Conservation (phyloP, 2,113 vertebrate genomes). For the Saimiri boliviensis region DNA sequence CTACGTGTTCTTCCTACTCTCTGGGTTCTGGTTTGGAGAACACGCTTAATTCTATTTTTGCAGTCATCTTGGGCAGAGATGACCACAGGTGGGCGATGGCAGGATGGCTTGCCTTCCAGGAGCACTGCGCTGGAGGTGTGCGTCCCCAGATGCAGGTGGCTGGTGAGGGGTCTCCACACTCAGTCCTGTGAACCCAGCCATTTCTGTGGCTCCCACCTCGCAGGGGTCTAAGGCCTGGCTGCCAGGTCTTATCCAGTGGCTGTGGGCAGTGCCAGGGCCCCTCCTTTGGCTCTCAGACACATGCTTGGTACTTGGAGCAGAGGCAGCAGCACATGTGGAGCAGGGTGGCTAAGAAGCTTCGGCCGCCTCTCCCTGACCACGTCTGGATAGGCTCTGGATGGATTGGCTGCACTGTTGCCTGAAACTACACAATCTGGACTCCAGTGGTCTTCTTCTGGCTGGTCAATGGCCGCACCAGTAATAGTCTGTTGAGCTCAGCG, state of each 20-base stretch:
- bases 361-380: neutral
- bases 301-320: rapidly evolving
- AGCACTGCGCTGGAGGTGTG: rapidly evolving
- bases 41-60: rapidly evolving
- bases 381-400: rapidly evolving
- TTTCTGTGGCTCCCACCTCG: neutral
- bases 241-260: neutral
- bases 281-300: neutral
- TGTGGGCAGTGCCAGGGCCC: rapidly evolving
- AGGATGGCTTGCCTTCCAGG: neutral
- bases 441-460: neutral
- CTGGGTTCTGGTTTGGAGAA: neutral
- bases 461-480: neutral
- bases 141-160: neutral
- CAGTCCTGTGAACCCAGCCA: neutral
- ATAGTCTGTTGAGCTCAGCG: neutral
- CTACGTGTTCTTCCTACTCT: too few species aligned
- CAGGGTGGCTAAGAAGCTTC: neutral
- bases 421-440: rapidly evolving
- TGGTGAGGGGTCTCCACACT: rapidly evolving
- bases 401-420: too few species aligned
- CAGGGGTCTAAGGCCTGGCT: neutral
- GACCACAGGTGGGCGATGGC: neutral
- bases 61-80: neutral
- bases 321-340: neutral